Conservation (phyloP, 2,797 vertebrate species). For the Argentina silus region DNA sequence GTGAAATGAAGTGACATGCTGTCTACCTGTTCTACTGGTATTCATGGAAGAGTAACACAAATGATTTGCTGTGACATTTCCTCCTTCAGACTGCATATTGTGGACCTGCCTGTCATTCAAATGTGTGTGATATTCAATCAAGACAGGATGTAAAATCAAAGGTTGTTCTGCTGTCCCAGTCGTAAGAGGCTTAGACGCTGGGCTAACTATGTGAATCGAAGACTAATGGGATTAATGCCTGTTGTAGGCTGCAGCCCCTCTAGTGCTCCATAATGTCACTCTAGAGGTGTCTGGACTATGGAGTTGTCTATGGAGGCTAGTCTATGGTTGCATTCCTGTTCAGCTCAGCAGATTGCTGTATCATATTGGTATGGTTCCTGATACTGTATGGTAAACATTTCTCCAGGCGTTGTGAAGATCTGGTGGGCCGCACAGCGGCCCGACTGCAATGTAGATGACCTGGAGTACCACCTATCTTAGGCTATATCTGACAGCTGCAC, state of each 20-base stretch:
- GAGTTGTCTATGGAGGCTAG: neutral
- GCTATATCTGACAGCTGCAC: neutral
- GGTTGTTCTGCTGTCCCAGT: neutral
- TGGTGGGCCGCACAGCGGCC: too few relatives aligned
- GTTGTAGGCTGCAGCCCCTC: neutral
- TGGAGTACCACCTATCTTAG: neutral
- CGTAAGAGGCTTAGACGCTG: conserved; percentile 7
- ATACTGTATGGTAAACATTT: too few relatives aligned
- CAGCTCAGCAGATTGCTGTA: too few relatives aligned
- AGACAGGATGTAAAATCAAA: neutral
- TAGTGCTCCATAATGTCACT: neutral
- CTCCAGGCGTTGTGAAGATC: too few relatives aligned
- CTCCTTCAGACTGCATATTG: neutral
- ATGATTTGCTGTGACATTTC: neutral
- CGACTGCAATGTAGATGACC: too few relatives aligned
- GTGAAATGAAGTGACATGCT: too few relatives aligned
- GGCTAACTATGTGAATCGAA: neutral
- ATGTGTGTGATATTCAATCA: neutral
- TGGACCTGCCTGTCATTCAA: neutral
- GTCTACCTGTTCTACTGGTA: too few relatives aligned
- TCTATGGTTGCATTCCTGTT: too few relatives aligned
- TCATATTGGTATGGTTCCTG: too few relatives aligned
- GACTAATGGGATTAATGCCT: conserved; percentile 5
- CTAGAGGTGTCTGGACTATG: neutral
- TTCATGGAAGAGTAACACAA: neutral